Percentiles rank a stretch among this genome's conserved stretches.
Evolutionary conservation across 35 echinoderm and acorn worm genomes (phyloP).

Genomic region (Apostichopus parvimensis): DNA sequence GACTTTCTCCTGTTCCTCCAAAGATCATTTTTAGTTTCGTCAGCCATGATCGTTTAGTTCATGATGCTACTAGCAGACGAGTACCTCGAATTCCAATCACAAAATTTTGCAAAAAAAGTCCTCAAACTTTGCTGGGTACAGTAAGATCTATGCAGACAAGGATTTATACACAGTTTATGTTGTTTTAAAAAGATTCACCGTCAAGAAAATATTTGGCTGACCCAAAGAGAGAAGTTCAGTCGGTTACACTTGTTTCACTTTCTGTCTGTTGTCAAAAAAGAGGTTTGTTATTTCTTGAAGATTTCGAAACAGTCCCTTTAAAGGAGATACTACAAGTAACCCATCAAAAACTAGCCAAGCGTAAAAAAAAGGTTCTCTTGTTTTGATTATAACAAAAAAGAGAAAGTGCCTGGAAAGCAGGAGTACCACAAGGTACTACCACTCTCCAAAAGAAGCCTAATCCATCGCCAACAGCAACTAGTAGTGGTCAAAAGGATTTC

Average conservation of each 20-base stretch:
- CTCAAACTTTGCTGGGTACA: neutral
- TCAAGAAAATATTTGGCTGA: no score
- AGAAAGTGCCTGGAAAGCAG: neutral
- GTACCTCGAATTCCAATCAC: neutral
- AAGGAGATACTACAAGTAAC: neutral
- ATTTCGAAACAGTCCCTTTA: neutral
- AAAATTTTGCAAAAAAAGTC: neutral
- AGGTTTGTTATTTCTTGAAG: neutral
- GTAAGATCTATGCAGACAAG: no score
- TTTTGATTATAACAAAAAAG: neutral
- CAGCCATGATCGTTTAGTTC: neutral
- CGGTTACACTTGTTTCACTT: no score
- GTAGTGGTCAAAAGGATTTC: no score
- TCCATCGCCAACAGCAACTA: no score
- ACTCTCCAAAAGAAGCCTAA: no score
- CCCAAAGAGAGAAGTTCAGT: no score
- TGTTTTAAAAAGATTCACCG: no score
- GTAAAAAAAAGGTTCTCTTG: neutral
- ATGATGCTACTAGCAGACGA: neutral
- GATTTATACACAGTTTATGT: no score
- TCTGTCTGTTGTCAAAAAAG: neutral
- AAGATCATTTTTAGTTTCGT: slow-evolving; percentile 2
- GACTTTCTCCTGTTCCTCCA: slow-evolving; percentile 22
- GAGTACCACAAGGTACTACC: neutral
- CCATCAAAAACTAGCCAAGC: neutral